Conservation (phyloP, 2,113 vertebrate species). For the Arothron firmamentum region DNA sequence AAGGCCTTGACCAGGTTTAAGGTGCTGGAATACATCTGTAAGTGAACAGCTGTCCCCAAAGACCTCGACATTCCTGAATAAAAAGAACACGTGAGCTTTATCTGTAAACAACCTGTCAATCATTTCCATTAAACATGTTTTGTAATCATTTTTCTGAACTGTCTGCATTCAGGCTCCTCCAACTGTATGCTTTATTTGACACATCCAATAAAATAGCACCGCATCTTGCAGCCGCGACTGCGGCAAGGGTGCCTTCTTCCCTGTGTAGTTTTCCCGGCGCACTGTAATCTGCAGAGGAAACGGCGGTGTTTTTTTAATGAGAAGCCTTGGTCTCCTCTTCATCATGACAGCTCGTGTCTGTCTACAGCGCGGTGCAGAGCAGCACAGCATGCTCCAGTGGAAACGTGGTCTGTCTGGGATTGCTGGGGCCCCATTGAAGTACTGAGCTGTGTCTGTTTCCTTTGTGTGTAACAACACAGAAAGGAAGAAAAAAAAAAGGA, state of each 20-base stretch:
- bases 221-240: slow-evolving; percentile 41
- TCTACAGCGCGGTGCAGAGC: slow-evolving; percentile 41
- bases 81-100: slow-evolving; percentile 36
- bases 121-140: slow-evolving; percentile 62
- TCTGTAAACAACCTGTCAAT: slow-evolving; percentile 63
- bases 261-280: slow-evolving; percentile 48
- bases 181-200: slow-evolving; percentile 71
- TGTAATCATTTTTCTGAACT: slow-evolving; percentile 37
- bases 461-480: slow-evolving; percentile 71
- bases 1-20: slow-evolving; percentile 23
- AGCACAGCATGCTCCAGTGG: slow-evolving; percentile 40
- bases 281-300: slow-evolving; percentile 61
- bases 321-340: slow-evolving; percentile 56
- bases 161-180: slow-evolving; percentile 46
- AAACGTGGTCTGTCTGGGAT: slow-evolving; percentile 66
- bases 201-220: slow-evolving; percentile 62
- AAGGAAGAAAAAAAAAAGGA: slow-evolving; percentile 19
- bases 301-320: slow-evolving; percentile 64
- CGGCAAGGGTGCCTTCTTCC: slow-evolving; percentile 42
- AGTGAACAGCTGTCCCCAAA: slow-evolving; percentile 21
- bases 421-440: slow-evolving; percentile 71
- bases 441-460: slow-evolving; percentile 60
- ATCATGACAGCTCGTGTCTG: slow-evolving; percentile 54
- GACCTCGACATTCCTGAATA: slow-evolving; percentile 19
- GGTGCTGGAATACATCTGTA: slow-evolving; percentile 7